Conservation (phyloP, 1,140 invertebrate genomes). For the Leptoteleia sp. region DNA sequence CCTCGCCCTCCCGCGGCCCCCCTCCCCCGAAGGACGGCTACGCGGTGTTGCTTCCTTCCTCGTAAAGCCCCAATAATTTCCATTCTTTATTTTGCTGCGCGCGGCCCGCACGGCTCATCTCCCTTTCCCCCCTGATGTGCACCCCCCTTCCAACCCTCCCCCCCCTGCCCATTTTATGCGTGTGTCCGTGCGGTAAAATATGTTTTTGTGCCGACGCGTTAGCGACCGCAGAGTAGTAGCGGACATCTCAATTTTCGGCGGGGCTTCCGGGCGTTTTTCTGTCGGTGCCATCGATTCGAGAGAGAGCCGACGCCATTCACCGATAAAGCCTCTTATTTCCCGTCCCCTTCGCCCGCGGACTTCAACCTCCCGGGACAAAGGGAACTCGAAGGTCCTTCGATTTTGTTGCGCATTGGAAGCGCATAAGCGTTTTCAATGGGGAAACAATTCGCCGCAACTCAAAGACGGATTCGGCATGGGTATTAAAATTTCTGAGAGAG, state of each 20-base stretch:
- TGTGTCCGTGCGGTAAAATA: slow-evolving; percentile 34
- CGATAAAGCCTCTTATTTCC: slow-evolving; percentile 54
- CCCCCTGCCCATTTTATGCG: too few species aligned
- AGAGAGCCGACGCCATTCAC: slow-evolving; percentile 39
- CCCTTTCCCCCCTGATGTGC: not conserved
- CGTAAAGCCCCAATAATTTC: too few species aligned
- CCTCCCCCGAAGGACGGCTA: too few species aligned
- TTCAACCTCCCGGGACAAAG: slow-evolving; percentile 27
- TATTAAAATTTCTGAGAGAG: slow-evolving; percentile 35
- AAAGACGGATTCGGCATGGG: slow-evolving; percentile 11
- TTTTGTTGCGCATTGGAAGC: slow-evolving; percentile 47
- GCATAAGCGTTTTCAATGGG: slow-evolving; percentile 26
- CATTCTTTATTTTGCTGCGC: slow-evolving; percentile 65
- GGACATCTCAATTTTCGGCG: slow-evolving; percentile 69
- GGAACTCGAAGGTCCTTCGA: slow-evolving; percentile 22
- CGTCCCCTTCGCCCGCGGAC: too few species aligned
- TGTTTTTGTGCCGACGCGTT: slow-evolving; percentile 45
- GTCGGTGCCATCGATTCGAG: slow-evolving; percentile 42
- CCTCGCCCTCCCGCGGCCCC: too few species aligned
- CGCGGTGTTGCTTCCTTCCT: too few species aligned
- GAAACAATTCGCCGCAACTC: too few species aligned
- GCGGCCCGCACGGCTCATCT: slow-evolving; percentile 40
- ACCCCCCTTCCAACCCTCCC: too few species aligned
- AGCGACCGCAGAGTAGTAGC: slow-evolving; percentile 31
- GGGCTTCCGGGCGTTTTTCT: slow-evolving; percentile 55